Conservation (phyloP, 2,888 invertebrate genomes). For the Mythimna ferrago region DNA sequence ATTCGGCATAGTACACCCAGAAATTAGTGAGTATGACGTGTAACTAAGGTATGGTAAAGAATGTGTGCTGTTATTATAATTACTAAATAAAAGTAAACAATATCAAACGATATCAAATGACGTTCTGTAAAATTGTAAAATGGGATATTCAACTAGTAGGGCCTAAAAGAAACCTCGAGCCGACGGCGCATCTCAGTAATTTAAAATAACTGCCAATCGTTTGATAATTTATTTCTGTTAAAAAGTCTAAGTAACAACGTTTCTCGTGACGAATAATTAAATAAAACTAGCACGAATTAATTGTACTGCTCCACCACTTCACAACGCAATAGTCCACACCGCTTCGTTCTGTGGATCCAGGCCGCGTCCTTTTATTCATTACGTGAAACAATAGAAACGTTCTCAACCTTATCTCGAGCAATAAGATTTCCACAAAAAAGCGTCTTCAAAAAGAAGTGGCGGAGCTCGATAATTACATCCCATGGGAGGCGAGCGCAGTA, state of each 20-base stretch:
- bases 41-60: too few species aligned
- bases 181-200: constrained; percentile 4
- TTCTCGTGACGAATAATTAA: constrained; percentile 53
- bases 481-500: constrained; percentile 44
- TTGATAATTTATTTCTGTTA: constrained; percentile 44
- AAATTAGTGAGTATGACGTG: too few species aligned
- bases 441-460: constrained; percentile 62
- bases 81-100: too few species aligned
- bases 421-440: constrained; percentile 68
- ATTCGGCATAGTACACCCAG: too few species aligned
- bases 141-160: too few species aligned
- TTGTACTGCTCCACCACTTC: background rate
- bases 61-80: too few species aligned
- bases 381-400: constrained; percentile 65
- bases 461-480: constrained; percentile 68
- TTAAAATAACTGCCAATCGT: constrained; percentile 6
- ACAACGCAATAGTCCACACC: background rate
- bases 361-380: constrained; percentile 64
- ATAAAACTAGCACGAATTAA: constrained; percentile 16
- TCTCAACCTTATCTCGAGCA: constrained; percentile 68
- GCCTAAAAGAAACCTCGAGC: background rate
- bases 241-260: constrained; percentile 31
- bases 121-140: too few species aligned
- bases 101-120: too few species aligned
- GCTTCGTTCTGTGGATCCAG: background rate